Evolutionary conservation across 2,797 vertebrate species (phyloP), one percentile per base, ranked within the genome.

Genomic region (Pantherophis vulpinus): DNA sequence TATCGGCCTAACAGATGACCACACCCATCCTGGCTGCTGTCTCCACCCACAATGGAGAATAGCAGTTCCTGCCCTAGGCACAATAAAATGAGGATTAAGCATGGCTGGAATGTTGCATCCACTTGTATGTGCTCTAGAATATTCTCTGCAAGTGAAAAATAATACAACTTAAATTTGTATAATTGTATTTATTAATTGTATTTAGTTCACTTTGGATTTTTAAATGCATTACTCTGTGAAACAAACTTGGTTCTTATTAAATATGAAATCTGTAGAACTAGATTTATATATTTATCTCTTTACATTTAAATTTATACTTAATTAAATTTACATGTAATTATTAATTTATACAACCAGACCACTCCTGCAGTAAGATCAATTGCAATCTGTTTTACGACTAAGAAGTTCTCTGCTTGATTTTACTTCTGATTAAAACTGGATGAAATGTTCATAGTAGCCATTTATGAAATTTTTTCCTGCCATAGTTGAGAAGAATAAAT

Each of bases 61-160:
- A 90, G 88, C 16, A 91, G 63, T 91, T 94, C 83, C 60, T 94
- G 88, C 87, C 2, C 56, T 58, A 58, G 83, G 83, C 89, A 90
- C 47, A 58, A 55, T 18, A 74, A 66, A 90, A 54, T 74, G 20
- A 90, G 29, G 14, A 88, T 9, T 20, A 88, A 20, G 51, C 74
- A 83, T 47, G 74, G 42, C 20, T 83, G 74, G 74, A 83, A 83
- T 83, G 37, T 42, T 47, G 74, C 42, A 25, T 83, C 74, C 37
- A 25, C 37, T 83, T 83, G 29, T 7, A 87, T 32, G 54, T 87
- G 54, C 14, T 32, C 51, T 86, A 37, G 70, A 74, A 37, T 74
- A 37, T 16, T 74, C 6, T 74, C 74, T 47, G 42, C 74, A 25
- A 25, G 74, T 47, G 20, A 83, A 47, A 47, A 83, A 47, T 25